phyloP scores from a whole-genome alignment of 2,113 vertebrate species.

The Procapra przewalskii region DNA sequence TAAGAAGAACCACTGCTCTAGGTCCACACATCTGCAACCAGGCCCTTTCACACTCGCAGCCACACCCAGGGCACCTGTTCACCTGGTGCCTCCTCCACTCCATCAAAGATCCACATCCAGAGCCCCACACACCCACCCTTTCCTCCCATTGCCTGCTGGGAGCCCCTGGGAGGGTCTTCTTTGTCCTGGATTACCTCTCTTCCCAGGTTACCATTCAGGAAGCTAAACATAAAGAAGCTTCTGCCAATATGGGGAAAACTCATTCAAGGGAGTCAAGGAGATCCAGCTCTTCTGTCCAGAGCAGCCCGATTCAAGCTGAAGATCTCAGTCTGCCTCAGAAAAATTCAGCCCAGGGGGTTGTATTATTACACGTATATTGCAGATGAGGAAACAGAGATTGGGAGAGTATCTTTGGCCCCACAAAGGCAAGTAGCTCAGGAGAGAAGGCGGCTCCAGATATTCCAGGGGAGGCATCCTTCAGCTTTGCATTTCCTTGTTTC shows the following conservation, averaged over 20 bases:
- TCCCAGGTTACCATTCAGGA: background rate
- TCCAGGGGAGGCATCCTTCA: background rate
- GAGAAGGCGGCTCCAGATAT: background rate
- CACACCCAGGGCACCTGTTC: background rate
- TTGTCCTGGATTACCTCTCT: background rate
- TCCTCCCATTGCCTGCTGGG: background rate
- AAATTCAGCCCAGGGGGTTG: background rate
- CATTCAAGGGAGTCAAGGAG: background rate
- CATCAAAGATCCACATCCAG: background rate
- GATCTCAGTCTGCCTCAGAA: background rate
- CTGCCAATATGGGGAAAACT: background rate
- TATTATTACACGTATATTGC: background rate
- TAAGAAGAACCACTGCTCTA: background rate
- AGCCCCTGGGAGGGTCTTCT: background rate
- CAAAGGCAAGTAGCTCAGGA: background rate
- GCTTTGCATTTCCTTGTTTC: background rate
- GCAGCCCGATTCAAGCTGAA: background rate
- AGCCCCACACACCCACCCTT: too few species aligned
- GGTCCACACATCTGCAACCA: background rate
- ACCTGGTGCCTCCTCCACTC: background rate
- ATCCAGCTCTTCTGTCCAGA: background rate
- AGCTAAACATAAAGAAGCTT: background rate
- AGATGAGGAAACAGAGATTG: background rate
- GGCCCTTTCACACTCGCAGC: background rate
- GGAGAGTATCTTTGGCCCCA: background rate